A percentile compares a stretch with the other conserved stretches of the same genome.
phyloP scores from a whole-genome alignment of 53 echinoderm and acorn worm species.

The Henricia sp. region DNA sequence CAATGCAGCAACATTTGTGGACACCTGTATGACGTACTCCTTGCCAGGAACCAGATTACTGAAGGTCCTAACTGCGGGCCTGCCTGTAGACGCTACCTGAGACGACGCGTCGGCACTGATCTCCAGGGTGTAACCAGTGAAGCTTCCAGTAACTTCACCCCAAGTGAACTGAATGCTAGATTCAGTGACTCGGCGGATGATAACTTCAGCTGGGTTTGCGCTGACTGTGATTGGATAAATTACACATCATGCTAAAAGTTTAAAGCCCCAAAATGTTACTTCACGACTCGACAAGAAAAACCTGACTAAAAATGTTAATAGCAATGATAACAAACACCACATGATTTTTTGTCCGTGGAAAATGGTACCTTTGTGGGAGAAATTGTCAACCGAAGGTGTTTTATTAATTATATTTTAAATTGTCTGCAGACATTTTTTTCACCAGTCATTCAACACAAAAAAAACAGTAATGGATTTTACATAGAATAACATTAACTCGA shows the following conservation, averaged over 20 bases:
- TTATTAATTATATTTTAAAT: no score
- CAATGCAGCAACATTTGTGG: neutral
- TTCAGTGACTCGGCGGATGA: conserved; percentile 34
- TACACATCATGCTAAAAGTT: neutral
- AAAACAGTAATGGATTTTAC: no score
- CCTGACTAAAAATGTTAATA: no score
- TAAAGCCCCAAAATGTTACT: no score
- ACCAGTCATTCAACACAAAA: no score
- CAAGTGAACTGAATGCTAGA: conserved; percentile 49
- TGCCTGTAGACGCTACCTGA: neutral
- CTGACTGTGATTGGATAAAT: conserved; percentile 28
- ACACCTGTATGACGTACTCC: conserved; percentile 42
- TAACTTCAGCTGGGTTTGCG: conserved; percentile 36
- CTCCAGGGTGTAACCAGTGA: conserved; percentile 26
- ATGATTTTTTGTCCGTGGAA: no score
- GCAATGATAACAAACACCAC: no score
- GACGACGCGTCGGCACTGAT: neutral
- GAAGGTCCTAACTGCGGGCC: conserved; percentile 9
- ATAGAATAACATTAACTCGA: no score
- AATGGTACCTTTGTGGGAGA: no score
- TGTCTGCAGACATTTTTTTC: no score
- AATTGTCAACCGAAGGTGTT: no score
- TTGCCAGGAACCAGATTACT: conserved; percentile 27
- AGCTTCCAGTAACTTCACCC: conserved; percentile 34
- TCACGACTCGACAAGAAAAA: no score